These are phyloP conservation scores for Heptranchias perlo DNA, from an alignment of 2,113 vertebrate genomes.

Conservation along the genomic window DNA sequence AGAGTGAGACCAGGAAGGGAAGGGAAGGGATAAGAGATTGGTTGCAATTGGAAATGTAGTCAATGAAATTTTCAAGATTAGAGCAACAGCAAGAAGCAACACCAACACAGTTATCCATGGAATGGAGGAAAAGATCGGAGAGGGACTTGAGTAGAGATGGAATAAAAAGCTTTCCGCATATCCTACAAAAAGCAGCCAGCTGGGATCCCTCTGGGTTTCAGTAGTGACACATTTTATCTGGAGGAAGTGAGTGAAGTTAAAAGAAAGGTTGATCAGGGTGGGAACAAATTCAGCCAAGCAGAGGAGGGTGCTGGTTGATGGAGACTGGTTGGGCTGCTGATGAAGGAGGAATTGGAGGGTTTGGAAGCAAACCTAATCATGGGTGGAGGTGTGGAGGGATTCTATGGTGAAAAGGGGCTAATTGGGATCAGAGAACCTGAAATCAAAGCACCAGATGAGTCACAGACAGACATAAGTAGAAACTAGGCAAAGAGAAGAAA, in stretches of 20 bases:
- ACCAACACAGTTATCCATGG: not conserved
- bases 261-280: not conserved
- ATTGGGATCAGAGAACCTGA: not conserved
- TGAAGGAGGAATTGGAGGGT: not conserved
- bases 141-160: not conserved
- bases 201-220: no score
- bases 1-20: not conserved
- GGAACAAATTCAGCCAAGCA: not conserved
- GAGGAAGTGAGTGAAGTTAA: no score
- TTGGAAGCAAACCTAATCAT: not conserved
- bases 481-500: not conserved
- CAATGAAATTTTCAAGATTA: not conserved
- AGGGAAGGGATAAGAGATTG: not conserved
- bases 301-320: not conserved
- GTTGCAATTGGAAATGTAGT: not conserved
- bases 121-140: no score
- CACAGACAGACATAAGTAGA: not conserved
- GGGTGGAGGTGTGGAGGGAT: not conserved
- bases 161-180: not conserved
- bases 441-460: not conserved
- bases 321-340: not conserved
- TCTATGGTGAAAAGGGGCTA: not conserved
- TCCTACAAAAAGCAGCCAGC: not conserved
- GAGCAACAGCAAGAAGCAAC: not conserved
- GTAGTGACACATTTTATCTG: no score